Conservation (phyloP, 2,113 vertebrate genomes). For the Caloenas nicobarica region DNA sequence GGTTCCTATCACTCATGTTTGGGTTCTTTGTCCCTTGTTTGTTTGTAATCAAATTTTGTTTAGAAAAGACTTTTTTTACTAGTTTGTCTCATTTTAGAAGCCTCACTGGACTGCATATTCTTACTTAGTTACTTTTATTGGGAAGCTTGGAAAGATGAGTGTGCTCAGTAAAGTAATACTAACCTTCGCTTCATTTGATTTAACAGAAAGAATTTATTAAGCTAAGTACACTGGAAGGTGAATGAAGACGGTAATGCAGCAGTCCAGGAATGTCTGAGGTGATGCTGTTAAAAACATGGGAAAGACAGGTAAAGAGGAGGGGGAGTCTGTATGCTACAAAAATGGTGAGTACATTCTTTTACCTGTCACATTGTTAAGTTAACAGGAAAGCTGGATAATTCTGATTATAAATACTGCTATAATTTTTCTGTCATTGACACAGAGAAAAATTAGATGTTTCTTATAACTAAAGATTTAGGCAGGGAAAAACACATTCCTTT, state of each 20-base stretch:
- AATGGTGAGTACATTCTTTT: neutral
- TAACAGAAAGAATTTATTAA: neutral
- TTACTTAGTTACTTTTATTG: neutral
- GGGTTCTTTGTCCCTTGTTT: neutral
- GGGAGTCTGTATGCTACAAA: fast-evolving
- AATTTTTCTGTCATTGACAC: neutral
- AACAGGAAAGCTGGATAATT: neutral
- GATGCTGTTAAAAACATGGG: neutral
- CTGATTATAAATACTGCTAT: neutral
- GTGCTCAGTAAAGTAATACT: neutral
- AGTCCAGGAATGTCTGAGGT: neutral
- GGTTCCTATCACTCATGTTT: fast-evolving
- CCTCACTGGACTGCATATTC: fast-evolving
- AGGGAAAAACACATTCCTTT: fast-evolving
- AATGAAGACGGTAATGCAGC: neutral
- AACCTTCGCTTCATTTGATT: neutral
- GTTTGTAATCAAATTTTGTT: fast-evolving
- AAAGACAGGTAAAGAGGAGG: neutral
- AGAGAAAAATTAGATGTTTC: neutral
- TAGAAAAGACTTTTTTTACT: fast-evolving
- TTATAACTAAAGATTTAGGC: neutral
- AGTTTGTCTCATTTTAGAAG: neutral
- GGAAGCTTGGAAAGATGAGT: neutral
- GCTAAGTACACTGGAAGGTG: neutral
- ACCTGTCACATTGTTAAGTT: fast-evolving